Percentiles rank a stretch among this genome's conserved stretches.
These are phyloP conservation scores for Lateolabrax maculatus DNA, from an alignment of 2,797 vertebrate species.

Conservation along the genomic window DNA sequence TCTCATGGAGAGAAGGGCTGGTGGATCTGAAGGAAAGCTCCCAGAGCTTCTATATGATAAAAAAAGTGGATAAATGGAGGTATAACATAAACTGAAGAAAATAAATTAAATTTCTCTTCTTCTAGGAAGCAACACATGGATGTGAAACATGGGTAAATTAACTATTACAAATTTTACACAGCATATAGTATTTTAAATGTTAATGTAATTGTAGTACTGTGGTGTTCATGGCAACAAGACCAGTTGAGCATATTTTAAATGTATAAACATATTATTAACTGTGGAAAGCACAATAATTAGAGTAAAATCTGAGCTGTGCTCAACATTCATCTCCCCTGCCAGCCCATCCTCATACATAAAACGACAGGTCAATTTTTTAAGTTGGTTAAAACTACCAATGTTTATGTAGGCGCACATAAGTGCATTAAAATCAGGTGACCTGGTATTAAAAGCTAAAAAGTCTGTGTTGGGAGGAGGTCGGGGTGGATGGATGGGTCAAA, in stretches of 20 bases:
- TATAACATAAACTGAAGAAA: conserved; percentile 3
- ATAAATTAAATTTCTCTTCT: neutral
- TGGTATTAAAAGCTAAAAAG: no score
- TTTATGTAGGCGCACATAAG: no score
- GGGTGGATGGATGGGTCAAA: no score
- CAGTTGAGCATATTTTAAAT: no score
- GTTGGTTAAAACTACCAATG: no score
- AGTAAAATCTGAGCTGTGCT: neutral
- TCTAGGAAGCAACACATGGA: neutral
- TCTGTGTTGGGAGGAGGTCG: no score
- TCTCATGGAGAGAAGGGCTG: conserved; percentile 27
- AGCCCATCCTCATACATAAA: no score
- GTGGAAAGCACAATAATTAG: neutral
- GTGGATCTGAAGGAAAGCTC: conserved; percentile 31
- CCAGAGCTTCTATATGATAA: neutral
- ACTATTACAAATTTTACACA: neutral
- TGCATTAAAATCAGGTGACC: no score
- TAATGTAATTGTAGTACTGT: neutral
- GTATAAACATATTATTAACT: no score
- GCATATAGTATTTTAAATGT: neutral
- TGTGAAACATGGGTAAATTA: neutral
- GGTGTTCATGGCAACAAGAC: neutral
- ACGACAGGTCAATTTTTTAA: no score
- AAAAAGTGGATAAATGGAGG: neutral
- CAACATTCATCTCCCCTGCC: neutral